Conservation (phyloP, 2,113 vertebrate genomes). For the Tachuris rubrigastra region DNA sequence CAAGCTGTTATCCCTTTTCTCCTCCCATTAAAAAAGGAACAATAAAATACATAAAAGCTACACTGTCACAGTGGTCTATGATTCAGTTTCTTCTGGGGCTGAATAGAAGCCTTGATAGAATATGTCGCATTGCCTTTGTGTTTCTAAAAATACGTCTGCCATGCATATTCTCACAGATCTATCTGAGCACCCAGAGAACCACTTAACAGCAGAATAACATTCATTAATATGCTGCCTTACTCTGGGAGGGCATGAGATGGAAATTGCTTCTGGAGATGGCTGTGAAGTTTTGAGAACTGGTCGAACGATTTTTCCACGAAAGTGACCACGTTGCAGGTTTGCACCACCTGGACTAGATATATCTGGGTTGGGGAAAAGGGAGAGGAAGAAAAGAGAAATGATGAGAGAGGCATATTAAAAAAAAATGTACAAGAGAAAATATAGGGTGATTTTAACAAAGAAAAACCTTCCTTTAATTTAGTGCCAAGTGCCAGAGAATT, state of each 20-base stretch:
- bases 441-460: slow-evolving; percentile 21
- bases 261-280: slow-evolving; percentile 81
- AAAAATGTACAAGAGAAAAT: not conserved
- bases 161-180: not conserved
- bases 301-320: slow-evolving; percentile 78
- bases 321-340: slow-evolving; percentile 72
- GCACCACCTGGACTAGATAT: slow-evolving; percentile 77
- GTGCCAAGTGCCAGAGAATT: slow-evolving; percentile 9
- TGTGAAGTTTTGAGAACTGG: slow-evolving; percentile 83
- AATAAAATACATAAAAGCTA: not conserved
- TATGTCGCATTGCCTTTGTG: not conserved
- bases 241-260: slow-evolving; percentile 77
- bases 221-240: slow-evolving; percentile 68
- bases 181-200: not conserved
- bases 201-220: not conserved
- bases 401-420: not conserved
- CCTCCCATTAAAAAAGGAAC: not conserved
- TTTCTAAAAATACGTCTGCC: slow-evolving; percentile 15
- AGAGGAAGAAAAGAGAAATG: not conserved
- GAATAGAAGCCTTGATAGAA: not conserved
- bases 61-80: not conserved
- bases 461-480: slow-evolving; percentile 32
- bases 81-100: not conserved
- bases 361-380: slow-evolving; percentile 63
- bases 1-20: not conserved